These are phyloP conservation scores for Lucifuga dentata DNA, from an alignment of 2,113 vertebrate genomes.

Conservation along the genomic window DNA sequence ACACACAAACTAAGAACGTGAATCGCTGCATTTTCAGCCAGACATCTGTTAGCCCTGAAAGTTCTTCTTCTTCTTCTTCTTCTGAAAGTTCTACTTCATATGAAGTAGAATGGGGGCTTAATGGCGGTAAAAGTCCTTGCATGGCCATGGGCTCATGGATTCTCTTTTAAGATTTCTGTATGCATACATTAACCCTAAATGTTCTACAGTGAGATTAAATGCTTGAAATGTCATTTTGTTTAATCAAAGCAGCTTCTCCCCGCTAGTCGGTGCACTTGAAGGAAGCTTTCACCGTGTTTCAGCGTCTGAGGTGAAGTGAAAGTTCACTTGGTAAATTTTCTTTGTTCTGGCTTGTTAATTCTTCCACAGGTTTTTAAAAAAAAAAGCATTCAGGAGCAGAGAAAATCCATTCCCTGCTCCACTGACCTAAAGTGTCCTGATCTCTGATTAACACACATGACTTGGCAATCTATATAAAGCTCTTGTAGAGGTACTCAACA, in stretches of 20 bases:
- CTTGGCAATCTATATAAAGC: constrained; percentile 60
- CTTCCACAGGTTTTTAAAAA: constrained; percentile 69
- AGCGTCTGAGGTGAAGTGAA: constrained; percentile 23
- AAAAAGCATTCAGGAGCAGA: constrained; percentile 59
- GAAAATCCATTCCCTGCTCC: constrained; percentile 74
- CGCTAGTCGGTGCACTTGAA: constrained; percentile 10
- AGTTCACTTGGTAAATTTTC: constrained; percentile 33
- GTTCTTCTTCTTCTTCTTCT: too few relatives aligned
- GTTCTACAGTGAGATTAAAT: constrained; percentile 9
- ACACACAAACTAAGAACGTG: too few relatives aligned
- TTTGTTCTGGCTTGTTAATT: constrained; percentile 66
- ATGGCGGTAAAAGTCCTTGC: too few relatives aligned
- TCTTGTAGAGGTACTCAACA: constrained; percentile 34
- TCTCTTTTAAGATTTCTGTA: too few relatives aligned
- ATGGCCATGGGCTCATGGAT: too few relatives aligned
- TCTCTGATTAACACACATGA: constrained; percentile 73
- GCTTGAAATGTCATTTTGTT: neutral
- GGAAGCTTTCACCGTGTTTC: constrained; percentile 11
- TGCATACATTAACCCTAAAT: too few relatives aligned
- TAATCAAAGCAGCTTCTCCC: neutral
- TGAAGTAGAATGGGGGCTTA: too few relatives aligned
- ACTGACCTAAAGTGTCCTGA: constrained; percentile 68
- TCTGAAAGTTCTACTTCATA: too few relatives aligned
- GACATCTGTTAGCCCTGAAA: too few relatives aligned
- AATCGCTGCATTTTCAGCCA: too few relatives aligned